Conservation (phyloP, 2,113 vertebrate species). For the Gnathonemus longibarbis region DNA sequence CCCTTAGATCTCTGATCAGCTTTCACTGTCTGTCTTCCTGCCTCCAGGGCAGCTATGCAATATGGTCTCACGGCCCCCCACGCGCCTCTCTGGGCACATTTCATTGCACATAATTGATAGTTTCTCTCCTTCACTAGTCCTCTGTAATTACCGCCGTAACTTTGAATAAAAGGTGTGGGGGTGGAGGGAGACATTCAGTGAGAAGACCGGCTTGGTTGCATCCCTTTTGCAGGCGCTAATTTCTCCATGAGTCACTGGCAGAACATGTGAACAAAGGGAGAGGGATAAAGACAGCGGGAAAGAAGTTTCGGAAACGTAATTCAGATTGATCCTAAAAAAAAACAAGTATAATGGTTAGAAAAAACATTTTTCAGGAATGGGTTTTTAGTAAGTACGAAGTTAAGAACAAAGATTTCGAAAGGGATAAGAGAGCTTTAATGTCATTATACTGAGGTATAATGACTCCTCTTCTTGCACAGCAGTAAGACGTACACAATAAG, state of each 20-base stretch:
- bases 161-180: slow-evolving; percentile 12
- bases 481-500: background rate
- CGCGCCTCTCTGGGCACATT: background rate
- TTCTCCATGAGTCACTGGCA: slow-evolving; percentile 21
- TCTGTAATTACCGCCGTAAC: slow-evolving; percentile 20
- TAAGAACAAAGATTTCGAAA: background rate
- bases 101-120: slow-evolving; percentile 22
- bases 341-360: background rate
- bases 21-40: slow-evolving; percentile 5
- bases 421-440: background rate
- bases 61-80: background rate
- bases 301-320: background rate
- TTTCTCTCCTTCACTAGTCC: slow-evolving; percentile 11
- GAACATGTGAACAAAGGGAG: background rate
- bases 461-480: background rate
- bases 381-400: background rate
- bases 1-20: background rate
- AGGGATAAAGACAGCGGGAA: background rate
- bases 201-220: slow-evolving; percentile 3
- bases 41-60: background rate
- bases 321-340: background rate
- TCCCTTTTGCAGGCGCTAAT: background rate
- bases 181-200: background rate
- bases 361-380: background rate
- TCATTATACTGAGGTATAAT: background rate